Percentiles rank a stretch among this genome's conserved stretches.
These are phyloP conservation scores for Nowickia ferox DNA, from an alignment of 2,888 invertebrate species.

Conservation along the genomic window DNA sequence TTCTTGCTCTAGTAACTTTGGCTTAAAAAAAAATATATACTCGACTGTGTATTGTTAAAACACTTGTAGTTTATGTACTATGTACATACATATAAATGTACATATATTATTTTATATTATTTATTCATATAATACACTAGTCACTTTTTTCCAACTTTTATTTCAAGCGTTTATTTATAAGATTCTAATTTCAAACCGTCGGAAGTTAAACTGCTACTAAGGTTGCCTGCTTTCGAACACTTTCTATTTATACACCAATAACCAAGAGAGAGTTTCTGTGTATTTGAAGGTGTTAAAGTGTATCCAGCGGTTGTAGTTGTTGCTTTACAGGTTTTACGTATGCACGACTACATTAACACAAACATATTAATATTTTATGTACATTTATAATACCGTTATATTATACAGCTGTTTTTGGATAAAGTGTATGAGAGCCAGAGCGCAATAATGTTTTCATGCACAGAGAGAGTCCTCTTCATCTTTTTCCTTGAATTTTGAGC, in stretches of 20 bases:
- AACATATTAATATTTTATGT: not conserved
- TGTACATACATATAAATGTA: not conserved
- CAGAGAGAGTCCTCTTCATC: not conserved
- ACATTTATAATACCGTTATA: not conserved
- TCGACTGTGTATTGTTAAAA: not conserved
- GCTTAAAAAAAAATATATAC: too few relatives aligned
- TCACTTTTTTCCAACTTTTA: not conserved
- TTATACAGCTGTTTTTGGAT: constrained; percentile 24
- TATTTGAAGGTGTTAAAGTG: not conserved
- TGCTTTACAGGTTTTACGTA: constrained; percentile 2
- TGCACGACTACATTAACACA: not conserved
- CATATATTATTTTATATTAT: not conserved
- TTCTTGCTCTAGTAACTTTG: too few relatives aligned
- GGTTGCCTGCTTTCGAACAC: constrained; percentile 52
- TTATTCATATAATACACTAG: constrained; percentile 7
- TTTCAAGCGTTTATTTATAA: not conserved
- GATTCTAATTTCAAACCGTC: constrained; percentile 35
- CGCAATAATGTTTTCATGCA: not conserved
- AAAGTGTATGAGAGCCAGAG: constrained; percentile 1
- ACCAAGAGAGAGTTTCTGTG: constrained; percentile 1
- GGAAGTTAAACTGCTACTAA: constrained; percentile 67
- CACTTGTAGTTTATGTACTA: not conserved
- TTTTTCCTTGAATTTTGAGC: not conserved
- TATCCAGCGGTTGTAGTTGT: not conserved
- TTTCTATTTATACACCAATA: constrained; percentile 55